Conservation (phyloP, 2,888 invertebrate genomes). For the Panzeria rudis region DNA sequence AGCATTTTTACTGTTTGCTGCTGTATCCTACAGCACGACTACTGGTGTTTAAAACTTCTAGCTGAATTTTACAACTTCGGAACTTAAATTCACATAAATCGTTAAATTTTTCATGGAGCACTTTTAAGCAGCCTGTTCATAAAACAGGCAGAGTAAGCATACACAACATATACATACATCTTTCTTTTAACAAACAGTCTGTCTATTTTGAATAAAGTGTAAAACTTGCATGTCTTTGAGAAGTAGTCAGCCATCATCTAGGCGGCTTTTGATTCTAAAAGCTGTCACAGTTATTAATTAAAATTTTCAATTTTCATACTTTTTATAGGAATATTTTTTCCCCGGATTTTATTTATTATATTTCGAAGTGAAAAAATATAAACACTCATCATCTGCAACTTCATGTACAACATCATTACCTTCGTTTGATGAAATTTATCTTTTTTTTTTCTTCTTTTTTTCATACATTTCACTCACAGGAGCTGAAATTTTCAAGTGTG, state of each 20-base stretch:
- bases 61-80: conserved; percentile 43
- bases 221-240: conserved; percentile 10
- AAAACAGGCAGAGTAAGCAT: not conserved
- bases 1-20: conserved; percentile 35
- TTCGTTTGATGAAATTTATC: conserved; percentile 63
- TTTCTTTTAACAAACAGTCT: not conserved
- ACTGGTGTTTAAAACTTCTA: conserved; percentile 38
- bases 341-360: conserved; percentile 42
- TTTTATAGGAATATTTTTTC: conserved; percentile 21
- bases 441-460: conserved; percentile 1
- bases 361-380: conserved; percentile 6
- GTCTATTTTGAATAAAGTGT: conserved; percentile 13
- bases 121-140: not conserved
- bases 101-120: conserved; percentile 28
- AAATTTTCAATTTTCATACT: conserved; percentile 66
- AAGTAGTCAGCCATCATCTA: conserved; percentile 12
- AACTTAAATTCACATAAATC: conserved; percentile 41
- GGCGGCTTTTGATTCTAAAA: conserved; percentile 23
- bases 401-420: conserved; percentile 8
- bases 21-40: conserved; percentile 8
- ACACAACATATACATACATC: not conserved
- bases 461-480: conserved; percentile 13
- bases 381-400: conserved; percentile 26
- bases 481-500: conserved; percentile 68
- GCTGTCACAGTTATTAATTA: conserved; percentile 71